Percentiles rank a stretch among this genome's conserved stretches.
These are phyloP conservation scores for Eilema depressum DNA, from an alignment of 2,888 invertebrate genomes.

Conservation along the genomic window DNA sequence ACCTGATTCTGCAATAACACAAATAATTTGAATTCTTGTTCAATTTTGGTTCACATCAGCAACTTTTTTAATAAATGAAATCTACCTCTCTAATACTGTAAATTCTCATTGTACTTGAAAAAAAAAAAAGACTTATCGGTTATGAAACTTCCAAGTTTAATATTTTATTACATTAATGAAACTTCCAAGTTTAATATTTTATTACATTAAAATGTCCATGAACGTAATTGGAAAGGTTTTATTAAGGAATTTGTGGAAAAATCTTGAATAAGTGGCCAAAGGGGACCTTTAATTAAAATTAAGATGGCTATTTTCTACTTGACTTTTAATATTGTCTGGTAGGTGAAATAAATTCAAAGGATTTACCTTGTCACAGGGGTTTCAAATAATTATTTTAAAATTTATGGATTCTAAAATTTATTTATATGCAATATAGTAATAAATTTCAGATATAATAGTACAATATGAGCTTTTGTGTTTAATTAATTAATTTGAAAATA, in stretches of 20 bases:
- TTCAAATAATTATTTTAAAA: constrained; percentile 7
- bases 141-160: constrained; percentile 14
- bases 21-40: not conserved
- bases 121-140: not conserved
- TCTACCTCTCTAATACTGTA: not conserved
- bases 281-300: constrained; percentile 37
- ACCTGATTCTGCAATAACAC: too few relatives aligned
- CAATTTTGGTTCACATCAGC: not conserved
- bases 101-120: not conserved
- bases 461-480: too few relatives aligned
- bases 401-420: constrained; percentile 16
- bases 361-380: constrained; percentile 17
- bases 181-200: constrained; percentile 22
- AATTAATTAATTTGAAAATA: too few relatives aligned
- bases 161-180: constrained; percentile 24
- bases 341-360: constrained; percentile 22
- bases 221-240: constrained; percentile 27
- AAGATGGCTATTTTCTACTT: constrained; percentile 22
- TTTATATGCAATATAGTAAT: not conserved
- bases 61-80: not conserved
- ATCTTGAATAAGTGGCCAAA: constrained; percentile 31
- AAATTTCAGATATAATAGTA: too few relatives aligned
- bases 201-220: constrained; percentile 23
- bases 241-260: constrained; percentile 30
- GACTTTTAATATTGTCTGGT: constrained; percentile 26